Evolutionary conservation across 37 sponge, comb jelly and placozoan species (phyloP), one percentile per base, ranked within the genome.

Genomic region (Cliona cf. orientalis): DNA sequence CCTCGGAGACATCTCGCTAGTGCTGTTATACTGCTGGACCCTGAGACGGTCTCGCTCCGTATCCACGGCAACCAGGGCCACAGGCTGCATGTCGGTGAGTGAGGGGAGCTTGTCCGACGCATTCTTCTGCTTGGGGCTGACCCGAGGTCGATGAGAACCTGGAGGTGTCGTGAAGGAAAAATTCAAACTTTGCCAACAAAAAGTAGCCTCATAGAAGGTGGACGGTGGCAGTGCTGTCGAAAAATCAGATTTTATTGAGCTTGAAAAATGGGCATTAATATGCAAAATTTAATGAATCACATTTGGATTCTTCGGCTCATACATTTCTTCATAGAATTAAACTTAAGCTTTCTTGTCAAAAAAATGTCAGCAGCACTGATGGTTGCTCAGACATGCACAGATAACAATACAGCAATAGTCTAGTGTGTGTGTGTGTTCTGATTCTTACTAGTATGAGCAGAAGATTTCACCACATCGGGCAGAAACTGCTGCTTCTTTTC

Each of bases 51-150:
- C 87, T 33, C 62, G 63, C 46, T 86, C 83, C 36, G 74, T 71
- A 26, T 91, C 91, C 72, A 91, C 91, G 26, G 87, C 55, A 42
- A 91, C 83, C 78, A 91, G 22, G 23, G 83, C 83, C 9, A 91
- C 80, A 4, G 91, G 70, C 25, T 72, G 66, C 67, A 83, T 80
- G 43, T 78, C 63, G 19, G 36, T 63, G n/a, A 84, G 76, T 2
- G 22, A 38, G 28, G 81, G 81, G 29, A 81, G 81, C 49, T 70
- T 44, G 0, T 58, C 60, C 29, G 53, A 7, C 14, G 53, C 53
- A 19, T 9, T 14, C 14, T 49, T 49, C 53, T 49, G 53, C 53
- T 49, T 49, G 14, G 53, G 53, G 14, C 53, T 49, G 14, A 49
- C 53, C 5, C 23, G 29, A 19, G n/a, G 29, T 19, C 5, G 62